Evolutionary conservation across 2,113 vertebrate species (phyloP).

Genomic region (Lampris incognitus): DNA sequence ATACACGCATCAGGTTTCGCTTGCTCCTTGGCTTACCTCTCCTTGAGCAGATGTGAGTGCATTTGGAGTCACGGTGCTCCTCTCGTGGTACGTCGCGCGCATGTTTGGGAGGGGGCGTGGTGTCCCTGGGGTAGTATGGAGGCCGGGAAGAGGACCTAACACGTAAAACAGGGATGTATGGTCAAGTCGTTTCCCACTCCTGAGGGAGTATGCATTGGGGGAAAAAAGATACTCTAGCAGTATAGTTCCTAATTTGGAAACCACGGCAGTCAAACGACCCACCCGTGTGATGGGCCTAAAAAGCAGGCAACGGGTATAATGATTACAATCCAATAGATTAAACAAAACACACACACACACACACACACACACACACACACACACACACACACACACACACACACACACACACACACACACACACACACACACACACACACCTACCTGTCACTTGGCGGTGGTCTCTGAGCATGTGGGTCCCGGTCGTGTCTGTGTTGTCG

Average conservation of each 20-base stretch:
- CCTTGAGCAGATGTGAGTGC: conserved; percentile 79
- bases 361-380: too few species aligned
- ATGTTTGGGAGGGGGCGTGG: conserved; percentile 21
- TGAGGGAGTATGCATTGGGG: too few species aligned
- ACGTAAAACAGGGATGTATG: background rate
- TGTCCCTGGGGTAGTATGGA: conserved; percentile 52
- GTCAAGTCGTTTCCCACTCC: background rate
- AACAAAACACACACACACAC: too few species aligned
- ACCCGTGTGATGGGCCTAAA: too few species aligned
- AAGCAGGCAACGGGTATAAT: too few species aligned
- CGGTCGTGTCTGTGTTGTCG: conserved; percentile 30
- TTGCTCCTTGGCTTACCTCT: conserved; percentile 68
- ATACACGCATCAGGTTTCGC: background rate
- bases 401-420: too few species aligned
- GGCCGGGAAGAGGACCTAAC: conserved; percentile 68
- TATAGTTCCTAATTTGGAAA: too few species aligned
- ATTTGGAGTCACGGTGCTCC: conserved; percentile 66
- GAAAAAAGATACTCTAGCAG: too few species aligned
- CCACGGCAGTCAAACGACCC: too few species aligned
- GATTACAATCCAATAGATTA: too few species aligned
- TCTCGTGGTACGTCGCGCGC: conserved; percentile 37
- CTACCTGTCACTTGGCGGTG: conserved; percentile 68
- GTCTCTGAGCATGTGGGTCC: conserved; percentile 45
- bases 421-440: too few species aligned
- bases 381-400: too few species aligned